Percentiles rank a stretch among this genome's conserved stretches.
Evolutionary conservation across 1,140 invertebrate species (phyloP).

Genomic region (Drosophila parvula): DNA sequence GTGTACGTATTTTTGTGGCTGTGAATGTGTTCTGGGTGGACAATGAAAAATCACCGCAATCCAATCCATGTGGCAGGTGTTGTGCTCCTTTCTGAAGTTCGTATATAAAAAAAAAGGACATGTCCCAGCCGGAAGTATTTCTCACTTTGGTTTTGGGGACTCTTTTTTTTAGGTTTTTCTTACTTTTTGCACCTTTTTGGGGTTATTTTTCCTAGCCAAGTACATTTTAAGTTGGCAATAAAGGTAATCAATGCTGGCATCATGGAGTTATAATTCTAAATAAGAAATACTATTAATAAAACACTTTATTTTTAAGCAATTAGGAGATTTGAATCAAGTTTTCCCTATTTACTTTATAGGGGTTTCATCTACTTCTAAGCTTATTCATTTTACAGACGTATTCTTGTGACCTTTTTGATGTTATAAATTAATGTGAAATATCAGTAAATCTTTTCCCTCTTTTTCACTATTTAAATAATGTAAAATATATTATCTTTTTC

Average conservation of each 20-base stretch:
- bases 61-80: slow-evolving; percentile 5
- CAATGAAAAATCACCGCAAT: slow-evolving; percentile 80
- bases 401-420: neutral
- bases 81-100: neutral
- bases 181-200: neutral
- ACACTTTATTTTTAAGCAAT: fast-evolving
- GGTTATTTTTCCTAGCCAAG: neutral
- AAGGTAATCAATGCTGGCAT: neutral
- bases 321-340: fast-evolving
- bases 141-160: slow-evolving; percentile 58
- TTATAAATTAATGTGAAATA: neutral
- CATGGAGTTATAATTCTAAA: neutral
- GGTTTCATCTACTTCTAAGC: fast-evolving
- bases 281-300: neutral
- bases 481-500: too few relatives aligned
- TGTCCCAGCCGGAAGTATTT: slow-evolving; percentile 64
- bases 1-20: slow-evolving; percentile 51
- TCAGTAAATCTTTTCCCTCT: too few relatives aligned
- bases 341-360: neutral
- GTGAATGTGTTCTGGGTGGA: slow-evolving; percentile 66
- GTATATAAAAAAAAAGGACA: slow-evolving; percentile 6
- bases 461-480: too few relatives aligned
- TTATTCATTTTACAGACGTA: neutral
- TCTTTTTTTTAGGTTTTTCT: slow-evolving; percentile 6
- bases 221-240: neutral